phyloP scores from a whole-genome alignment of 2,113 vertebrate genomes.

The Suricata suricatta region DNA sequence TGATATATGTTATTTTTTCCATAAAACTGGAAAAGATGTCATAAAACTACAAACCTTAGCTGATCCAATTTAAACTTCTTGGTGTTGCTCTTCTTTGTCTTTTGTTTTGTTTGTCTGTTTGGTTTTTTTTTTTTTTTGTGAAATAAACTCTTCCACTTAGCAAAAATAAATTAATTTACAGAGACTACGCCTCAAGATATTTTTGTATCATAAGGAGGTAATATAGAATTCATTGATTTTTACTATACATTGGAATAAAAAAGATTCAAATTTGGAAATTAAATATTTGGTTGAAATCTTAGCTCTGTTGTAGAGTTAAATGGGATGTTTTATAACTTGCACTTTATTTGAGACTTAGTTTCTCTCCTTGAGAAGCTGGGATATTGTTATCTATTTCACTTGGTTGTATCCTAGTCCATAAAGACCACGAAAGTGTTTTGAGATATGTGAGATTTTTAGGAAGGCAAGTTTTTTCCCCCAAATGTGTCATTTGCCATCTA shows the following conservation, averaged over 20 bases:
- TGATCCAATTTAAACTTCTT: not conserved
- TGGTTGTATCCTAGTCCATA: not conserved
- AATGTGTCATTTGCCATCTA: not conserved
- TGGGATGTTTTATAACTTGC: not conserved
- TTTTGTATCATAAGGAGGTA: not conserved
- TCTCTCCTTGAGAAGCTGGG: not conserved
- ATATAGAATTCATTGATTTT: not conserved
- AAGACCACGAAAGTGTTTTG: not conserved
- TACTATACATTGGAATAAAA: not conserved
- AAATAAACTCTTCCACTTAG: not conserved
- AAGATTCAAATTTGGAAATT: not conserved
- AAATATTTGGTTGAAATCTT: conserved; percentile 4
- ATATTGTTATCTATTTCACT: not conserved
- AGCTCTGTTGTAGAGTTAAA: not conserved
- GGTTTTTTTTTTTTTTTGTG: not conserved
- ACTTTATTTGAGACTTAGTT: not conserved
- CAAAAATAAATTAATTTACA: not conserved
- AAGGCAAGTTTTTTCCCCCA: not conserved
- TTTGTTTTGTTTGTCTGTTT: too few relatives aligned
- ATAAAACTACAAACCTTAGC: not conserved
- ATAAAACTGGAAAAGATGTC: not conserved
- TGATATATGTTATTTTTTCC: not conserved
- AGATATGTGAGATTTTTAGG: not conserved
- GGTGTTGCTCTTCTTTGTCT: not conserved
- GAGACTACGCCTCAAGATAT: not conserved